Evolutionary conservation across 2,888 invertebrate genomes (phyloP).

Genomic region (Spodoptera picta): DNA sequence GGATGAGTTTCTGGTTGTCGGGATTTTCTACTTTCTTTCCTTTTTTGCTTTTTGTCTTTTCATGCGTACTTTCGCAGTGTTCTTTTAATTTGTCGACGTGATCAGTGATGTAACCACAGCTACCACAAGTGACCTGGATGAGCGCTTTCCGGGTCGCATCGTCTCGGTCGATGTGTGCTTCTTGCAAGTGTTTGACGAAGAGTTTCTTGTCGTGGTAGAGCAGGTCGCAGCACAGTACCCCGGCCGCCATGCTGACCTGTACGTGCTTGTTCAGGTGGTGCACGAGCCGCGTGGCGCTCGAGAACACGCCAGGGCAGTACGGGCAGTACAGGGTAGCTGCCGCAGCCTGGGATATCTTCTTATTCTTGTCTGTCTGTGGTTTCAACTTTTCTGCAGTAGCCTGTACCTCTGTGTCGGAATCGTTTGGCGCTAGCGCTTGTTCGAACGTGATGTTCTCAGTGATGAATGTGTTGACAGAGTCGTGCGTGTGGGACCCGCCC

Average conservation of each 20-base stretch:
- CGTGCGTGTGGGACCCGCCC: constrained; percentile 10
- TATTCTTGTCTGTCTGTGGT: constrained; percentile 4
- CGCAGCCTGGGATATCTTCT: constrained; percentile 12
- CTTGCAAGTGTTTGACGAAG: constrained; percentile 70
- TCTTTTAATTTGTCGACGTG: constrained; percentile 46
- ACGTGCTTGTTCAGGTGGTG: constrained; percentile 74
- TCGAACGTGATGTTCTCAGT: constrained; percentile 73
- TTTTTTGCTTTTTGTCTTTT: constrained; percentile 28
- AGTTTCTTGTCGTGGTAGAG: constrained; percentile 59
- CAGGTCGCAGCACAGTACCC: constrained; percentile 67
- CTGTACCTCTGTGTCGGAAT: constrained; percentile 56
- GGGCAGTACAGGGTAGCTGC: constrained; percentile 68
- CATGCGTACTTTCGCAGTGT: constrained; percentile 60
- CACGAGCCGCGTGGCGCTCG: constrained; percentile 69
- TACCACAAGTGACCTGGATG: constrained; percentile 58
- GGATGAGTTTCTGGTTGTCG: constrained; percentile 72
- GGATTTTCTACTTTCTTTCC: constrained; percentile 48
- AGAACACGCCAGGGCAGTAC: constrained; percentile 71
- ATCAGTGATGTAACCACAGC: constrained; percentile 63
- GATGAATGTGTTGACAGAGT: constrained; percentile 64
- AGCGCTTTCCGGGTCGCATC: constrained; percentile 12
- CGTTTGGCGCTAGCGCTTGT: constrained; percentile 64
- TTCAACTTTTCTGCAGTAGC: constrained; percentile 9
- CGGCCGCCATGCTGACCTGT: constrained; percentile 60
- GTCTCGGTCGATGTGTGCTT: constrained; percentile 56